Conservation (phyloP, 1,140 invertebrate genomes). For the Gerris buenoi region DNA sequence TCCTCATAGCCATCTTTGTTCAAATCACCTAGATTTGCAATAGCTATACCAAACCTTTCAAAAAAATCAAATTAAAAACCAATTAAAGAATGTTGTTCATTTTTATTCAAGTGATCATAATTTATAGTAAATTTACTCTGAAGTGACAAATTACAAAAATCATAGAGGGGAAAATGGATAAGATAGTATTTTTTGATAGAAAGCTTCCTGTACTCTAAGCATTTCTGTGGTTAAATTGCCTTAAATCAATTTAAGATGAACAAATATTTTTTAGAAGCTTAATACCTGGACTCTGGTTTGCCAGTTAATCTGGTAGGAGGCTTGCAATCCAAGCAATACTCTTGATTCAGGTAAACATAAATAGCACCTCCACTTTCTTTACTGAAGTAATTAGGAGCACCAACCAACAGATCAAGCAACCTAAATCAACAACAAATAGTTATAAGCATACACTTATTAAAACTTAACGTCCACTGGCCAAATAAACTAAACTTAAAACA, state of each 20-base stretch:
- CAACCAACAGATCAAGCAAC: conserved; percentile 68
- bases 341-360: conserved; percentile 63
- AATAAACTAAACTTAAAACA: too few species aligned
- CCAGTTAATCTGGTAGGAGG: conserved; percentile 47
- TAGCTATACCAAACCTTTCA: conserved; percentile 72
- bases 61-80: too few species aligned
- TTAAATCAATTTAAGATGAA: too few species aligned
- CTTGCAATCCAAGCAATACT: conserved; percentile 29
- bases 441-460: not conserved
- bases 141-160: too few species aligned
- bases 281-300: conserved; percentile 45
- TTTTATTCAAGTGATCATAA: too few species aligned
- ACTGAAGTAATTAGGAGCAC: conserved; percentile 80
- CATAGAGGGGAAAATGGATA: too few species aligned
- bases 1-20: conserved; percentile 84
- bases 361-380: conserved; percentile 71
- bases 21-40: conserved; percentile 74
- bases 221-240: too few species aligned
- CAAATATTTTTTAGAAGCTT: too few species aligned
- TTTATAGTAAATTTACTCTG: too few species aligned
- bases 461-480: not conserved
- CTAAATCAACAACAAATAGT: conserved; percentile 34
- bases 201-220: too few species aligned
- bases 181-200: too few species aligned
- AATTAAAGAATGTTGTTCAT: too few species aligned